Percentiles rank a stretch among this genome's conserved stretches.
Conservation (phyloP, 2,888 invertebrate genomes). For the Tipula lateralis region DNA sequence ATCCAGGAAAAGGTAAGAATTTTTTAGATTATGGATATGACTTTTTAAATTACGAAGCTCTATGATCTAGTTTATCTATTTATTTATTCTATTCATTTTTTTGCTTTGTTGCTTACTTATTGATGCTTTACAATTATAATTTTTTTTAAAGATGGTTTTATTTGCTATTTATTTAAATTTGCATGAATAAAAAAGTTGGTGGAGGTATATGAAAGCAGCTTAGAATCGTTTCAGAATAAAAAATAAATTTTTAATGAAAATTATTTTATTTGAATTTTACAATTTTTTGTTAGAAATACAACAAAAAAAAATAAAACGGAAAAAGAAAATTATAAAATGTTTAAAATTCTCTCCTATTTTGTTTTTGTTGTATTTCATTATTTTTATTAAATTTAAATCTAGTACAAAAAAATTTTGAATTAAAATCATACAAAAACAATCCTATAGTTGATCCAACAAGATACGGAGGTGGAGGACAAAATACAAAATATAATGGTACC, state of each 20-base stretch:
- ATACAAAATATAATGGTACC: background rate
- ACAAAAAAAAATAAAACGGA: background rate
- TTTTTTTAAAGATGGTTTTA: background rate
- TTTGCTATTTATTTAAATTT: background rate
- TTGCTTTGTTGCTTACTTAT: background rate
- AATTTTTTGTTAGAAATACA: background rate
- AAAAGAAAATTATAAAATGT: background rate
- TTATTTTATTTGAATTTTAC: background rate
- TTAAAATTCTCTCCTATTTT: background rate
- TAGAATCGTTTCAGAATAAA: background rate
- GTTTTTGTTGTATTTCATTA: background rate
- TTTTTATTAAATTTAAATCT: background rate
- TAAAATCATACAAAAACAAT: background rate
- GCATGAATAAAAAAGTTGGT: slow-evolving; percentile 13
- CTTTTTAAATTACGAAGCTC: background rate
- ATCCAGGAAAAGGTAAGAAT: background rate
- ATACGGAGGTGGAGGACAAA: background rate
- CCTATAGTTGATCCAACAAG: background rate
- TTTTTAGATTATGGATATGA: background rate
- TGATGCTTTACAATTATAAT: background rate
- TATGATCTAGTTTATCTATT: background rate
- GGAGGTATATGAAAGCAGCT: background rate
- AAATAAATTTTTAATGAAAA: background rate
- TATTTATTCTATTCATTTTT: background rate
- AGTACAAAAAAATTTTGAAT: background rate